Evolutionary conservation across 2,113 vertebrate genomes (phyloP), one percentile per base, ranked within the genome.

Genomic region (Bagarius yarrelli): DNA sequence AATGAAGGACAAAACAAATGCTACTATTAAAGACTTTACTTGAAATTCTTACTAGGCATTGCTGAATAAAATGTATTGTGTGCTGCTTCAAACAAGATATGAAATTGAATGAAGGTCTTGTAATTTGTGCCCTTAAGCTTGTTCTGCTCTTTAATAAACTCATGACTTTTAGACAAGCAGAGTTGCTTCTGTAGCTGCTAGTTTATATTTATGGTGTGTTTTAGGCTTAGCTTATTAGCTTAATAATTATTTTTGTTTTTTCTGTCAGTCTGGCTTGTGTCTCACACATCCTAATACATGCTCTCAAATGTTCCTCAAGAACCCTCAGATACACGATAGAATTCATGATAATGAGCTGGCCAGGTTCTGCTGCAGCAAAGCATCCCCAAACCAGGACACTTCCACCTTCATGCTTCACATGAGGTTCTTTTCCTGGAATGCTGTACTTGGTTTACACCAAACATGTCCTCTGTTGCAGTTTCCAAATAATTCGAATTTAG

Each of bases 111-210:
- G 64, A 2, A 4, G 21, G 8, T 81, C 34, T 73, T 59, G 84
- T 87, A 82, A 85, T 63, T 55, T 83, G 79, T 88, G 87, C 86
- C 89, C 87, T 87, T 59, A 86, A 90, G 90, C 89, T 80, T 47
- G 44, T 79, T 83, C 86, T 82, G 56, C 69, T 90, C 88, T 92
- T 66, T 13, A 36, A 66, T 92, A 91, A 89, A 90, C 91, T 93
- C 92, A 91, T 83, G 91, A 93, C 93, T 89, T 88, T 90, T 91
- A 91, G 91, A 88, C 85, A 92, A 92, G 88, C 88, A 87, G 83
- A 84, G 72, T 75, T 76, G 18, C 80, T 14, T 63, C 34, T 76
- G 70, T 80, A 66, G 83, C 80, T 86, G 87, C 86, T 88, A 83
- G 90, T 87, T 88, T 19, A 40, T 66, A 40, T 66, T 36, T 66